Base-by-base conservation (phyloP, 2,113 vertebrate genomes). In the Poeciliopsis prolifica region DNA sequence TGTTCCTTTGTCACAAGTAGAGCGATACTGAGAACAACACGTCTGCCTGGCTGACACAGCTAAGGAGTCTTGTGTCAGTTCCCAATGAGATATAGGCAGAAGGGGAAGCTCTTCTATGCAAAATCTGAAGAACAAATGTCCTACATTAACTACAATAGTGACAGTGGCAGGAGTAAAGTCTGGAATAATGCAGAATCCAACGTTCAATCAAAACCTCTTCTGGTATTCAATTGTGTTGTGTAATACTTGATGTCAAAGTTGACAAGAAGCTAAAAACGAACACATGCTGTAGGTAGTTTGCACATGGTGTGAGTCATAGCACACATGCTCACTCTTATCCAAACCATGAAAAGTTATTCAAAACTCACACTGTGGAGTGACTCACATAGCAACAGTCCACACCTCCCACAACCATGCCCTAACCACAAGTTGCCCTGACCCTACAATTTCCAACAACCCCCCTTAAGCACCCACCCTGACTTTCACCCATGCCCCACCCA, bases 1-100 rank as follows among this genome's bases (percentile, higher is more conserved):
- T 86, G 70, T 89, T 88, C 80, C 82, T 83, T 80, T 72, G 80
- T 89, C 78, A 85, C 78, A 78, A 77, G 76, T 77, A 74, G 78
- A 86, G 74, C 79, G 89, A 75, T 66, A 66, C 62, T n/a, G 74
- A 86, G 72, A 83, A 82, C 61, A 73, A 89, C 86, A 90, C 85
- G 85, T 88, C 88, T 61, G 73, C 74, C 77, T 72, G 44, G 58
- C 78, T 78, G 65, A 87, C 33, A 24, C 68, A 70, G 70, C 75
- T 62, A 66, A 0, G 8, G 81, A 82, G 74, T 84, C 78, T 61
- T 22, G 51, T 80, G 73, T 79, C 78, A 70, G 15, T 61, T 81
- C 65, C 70, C 68, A 15, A 6, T 48, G 51, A 67, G 61, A 80
- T n/a, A 61, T 65, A 85, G 71, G 73, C 35, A 44, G 22, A 74